phyloP scores from a whole-genome alignment of 2,888 invertebrate species.

The Clunio marinus region DNA sequence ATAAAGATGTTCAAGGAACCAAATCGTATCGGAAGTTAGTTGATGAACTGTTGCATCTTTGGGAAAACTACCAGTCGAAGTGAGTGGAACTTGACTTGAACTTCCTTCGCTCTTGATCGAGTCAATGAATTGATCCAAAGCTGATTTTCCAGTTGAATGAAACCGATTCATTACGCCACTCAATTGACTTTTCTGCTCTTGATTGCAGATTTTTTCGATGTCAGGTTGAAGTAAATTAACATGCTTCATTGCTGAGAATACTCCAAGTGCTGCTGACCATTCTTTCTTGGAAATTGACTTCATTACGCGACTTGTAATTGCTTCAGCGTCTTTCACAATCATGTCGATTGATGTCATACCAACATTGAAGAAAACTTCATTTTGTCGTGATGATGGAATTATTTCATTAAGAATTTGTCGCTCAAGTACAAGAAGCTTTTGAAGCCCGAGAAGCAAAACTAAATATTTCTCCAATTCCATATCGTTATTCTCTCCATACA shows the following conservation, averaged over 20 bases:
- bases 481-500: slow-evolving; percentile 56
- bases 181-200: slow-evolving; percentile 65
- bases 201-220: slow-evolving; percentile 72
- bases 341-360: slow-evolving; percentile 79
- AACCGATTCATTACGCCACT: slow-evolving; percentile 68
- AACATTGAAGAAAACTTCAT: slow-evolving; percentile 77
- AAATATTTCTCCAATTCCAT: slow-evolving; percentile 81
- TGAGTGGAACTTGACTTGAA: slow-evolving; percentile 50
- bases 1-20: slow-evolving; percentile 82
- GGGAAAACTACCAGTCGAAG: slow-evolving; percentile 55
- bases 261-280: slow-evolving; percentile 71
- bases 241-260: slow-evolving; percentile 79
- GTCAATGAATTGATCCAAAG: slow-evolving; percentile 89
- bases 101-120: slow-evolving; percentile 73
- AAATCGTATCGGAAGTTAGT: slow-evolving; percentile 87
- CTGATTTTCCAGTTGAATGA: slow-evolving; percentile 66
- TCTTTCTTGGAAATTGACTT: slow-evolving; percentile 73
- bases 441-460: slow-evolving; percentile 74
- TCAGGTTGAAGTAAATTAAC: slow-evolving; percentile 71
- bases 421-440: slow-evolving; percentile 84
- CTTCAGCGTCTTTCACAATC: slow-evolving; percentile 82
- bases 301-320: slow-evolving; percentile 67
- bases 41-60: slow-evolving; percentile 98
- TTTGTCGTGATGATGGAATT: slow-evolving; percentile 74
- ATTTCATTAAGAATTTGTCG: slow-evolving; percentile 77